Evolutionary conservation across 1,140 invertebrate species (phyloP).

Genomic region (Drosophila prosaltans): DNA sequence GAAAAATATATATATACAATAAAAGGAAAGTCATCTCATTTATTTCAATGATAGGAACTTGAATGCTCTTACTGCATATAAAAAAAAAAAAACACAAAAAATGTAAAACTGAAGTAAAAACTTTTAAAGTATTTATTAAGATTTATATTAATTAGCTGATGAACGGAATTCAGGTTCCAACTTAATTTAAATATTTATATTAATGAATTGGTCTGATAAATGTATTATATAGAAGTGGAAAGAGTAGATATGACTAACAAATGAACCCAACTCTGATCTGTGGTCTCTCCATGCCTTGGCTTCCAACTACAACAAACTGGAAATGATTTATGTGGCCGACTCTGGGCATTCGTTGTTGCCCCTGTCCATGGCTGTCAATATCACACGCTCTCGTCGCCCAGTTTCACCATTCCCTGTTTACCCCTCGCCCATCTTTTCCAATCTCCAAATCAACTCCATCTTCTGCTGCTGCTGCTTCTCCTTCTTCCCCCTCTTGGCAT

Average conservation of each 20-base stretch:
- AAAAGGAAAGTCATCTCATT: not conserved
- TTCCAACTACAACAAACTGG: conserved; percentile 51
- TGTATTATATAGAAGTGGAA: not conserved
- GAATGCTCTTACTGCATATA: conserved; percentile 25
- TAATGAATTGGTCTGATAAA: not conserved
- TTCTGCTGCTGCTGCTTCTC: not conserved
- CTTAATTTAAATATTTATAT: not conserved
- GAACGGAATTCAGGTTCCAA: not conserved
- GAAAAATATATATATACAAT: conserved; percentile 37
- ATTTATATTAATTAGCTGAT: not conserved
- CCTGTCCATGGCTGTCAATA: conserved; percentile 66
- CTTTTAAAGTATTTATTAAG: not conserved
- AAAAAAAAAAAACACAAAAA: not conserved
- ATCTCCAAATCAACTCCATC: not conserved
- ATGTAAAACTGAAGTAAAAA: not conserved
- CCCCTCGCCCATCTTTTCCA: not conserved
- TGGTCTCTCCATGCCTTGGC: conserved; percentile 17
- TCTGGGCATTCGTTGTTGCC: conserved; percentile 49
- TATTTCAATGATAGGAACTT: not conserved
- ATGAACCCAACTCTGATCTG: conserved; percentile 29
- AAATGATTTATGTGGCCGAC: conserved; percentile 72
- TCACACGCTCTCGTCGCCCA: conserved; percentile 42
- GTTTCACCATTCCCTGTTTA: not conserved
- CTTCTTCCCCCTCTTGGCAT: not conserved
- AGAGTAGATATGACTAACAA: conserved; percentile 19